These are phyloP conservation scores for Nerophis lumbriciformis DNA, from an alignment of 2,113 vertebrate species.

Conservation along the genomic window DNA sequence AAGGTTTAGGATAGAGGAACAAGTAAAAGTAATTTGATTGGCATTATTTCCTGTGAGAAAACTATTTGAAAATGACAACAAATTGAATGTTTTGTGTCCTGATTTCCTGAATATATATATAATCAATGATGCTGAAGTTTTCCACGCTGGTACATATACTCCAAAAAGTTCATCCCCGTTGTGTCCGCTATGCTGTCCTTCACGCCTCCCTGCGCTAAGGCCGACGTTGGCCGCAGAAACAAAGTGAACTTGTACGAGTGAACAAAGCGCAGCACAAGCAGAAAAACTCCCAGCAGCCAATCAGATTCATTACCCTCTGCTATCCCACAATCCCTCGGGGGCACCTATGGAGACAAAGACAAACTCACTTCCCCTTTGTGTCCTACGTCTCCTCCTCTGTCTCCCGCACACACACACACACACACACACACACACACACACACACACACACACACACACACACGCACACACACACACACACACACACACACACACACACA, in stretches of 20 bases:
- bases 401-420: slow-evolving; percentile 13
- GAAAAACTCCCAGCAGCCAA: slow-evolving; percentile 66
- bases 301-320: slow-evolving; percentile 74
- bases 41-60: no score
- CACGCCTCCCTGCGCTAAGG: slow-evolving; percentile 44
- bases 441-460: slow-evolving; percentile 14
- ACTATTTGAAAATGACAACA: no score
- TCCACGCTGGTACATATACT: neutral
- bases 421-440: slow-evolving; percentile 11
- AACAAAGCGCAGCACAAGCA: slow-evolving; percentile 69
- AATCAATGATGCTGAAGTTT: neutral
- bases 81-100: no score
- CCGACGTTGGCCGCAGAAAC: slow-evolving; percentile 57
- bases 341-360: slow-evolving; percentile 69
- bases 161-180: slow-evolving; percentile 28
- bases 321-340: slow-evolving; percentile 59
- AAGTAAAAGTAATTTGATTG: no score
- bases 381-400: slow-evolving; percentile 40
- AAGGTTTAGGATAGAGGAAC: no score
- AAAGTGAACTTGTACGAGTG: slow-evolving; percentile 56
- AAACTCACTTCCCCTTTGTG: slow-evolving; percentile 63
- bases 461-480: slow-evolving; percentile 11
- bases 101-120: no score
- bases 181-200: slow-evolving; percentile 51
- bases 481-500: slow-evolving; percentile 14